Percentiles rank a stretch among this genome's conserved stretches.
phyloP scores from a whole-genome alignment of 2,797 vertebrate species.

The Coluber constrictor region DNA sequence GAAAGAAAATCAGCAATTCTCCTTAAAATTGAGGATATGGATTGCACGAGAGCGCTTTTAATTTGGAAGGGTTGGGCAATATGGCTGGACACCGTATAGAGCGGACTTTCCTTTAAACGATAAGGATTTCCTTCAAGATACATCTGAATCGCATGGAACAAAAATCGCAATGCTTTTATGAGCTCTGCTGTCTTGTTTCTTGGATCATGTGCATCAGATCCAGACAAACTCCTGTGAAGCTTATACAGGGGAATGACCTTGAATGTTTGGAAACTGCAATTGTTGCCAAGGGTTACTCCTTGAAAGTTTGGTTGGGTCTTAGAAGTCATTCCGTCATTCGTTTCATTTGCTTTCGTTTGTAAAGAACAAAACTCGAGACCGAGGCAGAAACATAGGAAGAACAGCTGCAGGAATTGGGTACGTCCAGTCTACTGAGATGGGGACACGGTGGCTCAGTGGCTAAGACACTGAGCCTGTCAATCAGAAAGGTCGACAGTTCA shows the following conservation, averaged over 20 bases:
- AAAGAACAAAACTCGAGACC: too few relatives aligned
- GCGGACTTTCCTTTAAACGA: neutral
- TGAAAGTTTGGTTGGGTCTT: neutral
- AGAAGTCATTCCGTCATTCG: neutral
- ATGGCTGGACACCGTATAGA: too few relatives aligned
- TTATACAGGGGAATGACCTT: neutral
- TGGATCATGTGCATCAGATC: too few relatives aligned
- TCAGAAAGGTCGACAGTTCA: too few relatives aligned
- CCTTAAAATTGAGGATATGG: neutral
- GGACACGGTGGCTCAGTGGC: too few relatives aligned
- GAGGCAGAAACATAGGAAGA: too few relatives aligned
- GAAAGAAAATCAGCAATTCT: neutral
- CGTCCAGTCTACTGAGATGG: too few relatives aligned
- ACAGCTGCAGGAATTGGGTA: too few relatives aligned
- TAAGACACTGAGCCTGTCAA: too few relatives aligned
- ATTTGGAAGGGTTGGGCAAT: neutral
- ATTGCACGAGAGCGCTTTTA: neutral
- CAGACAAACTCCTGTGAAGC: neutral
- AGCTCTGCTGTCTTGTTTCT: neutral
- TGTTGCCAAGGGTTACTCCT: neutral
- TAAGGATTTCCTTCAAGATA: neutral
- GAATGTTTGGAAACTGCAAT: neutral
- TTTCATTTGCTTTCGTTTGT: neutral
- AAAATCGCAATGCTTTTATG: too few relatives aligned
- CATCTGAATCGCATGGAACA: too few relatives aligned